Evolutionary conservation across 2,888 invertebrate genomes (phyloP), one percentile per base, ranked within the genome.

Genomic region (Iselma pallidipennis): DNA sequence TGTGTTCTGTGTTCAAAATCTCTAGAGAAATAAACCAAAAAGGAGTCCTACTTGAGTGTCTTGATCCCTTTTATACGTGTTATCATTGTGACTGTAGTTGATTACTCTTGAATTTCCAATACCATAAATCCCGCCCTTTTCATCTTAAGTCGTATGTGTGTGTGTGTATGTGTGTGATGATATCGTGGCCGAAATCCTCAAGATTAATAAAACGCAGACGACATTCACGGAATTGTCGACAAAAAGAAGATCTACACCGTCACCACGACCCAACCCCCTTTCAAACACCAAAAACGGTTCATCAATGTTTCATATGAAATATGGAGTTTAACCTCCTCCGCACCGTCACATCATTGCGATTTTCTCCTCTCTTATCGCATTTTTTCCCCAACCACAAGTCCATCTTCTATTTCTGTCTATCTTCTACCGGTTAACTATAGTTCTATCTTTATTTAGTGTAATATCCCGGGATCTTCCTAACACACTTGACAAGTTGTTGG

Each of bases 271-370:
- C 45, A 10, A 9, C 45, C 21, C 10, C 19, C 45, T 45, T 45
- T 45, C 45, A 45, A 45, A 45, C 45, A 45, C 45, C 45, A 37
- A 37, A 37, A 37, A 45, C 45, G 10, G 65, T 63, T 67, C 68
- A 70, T 70, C 67, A 68, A 70, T 67, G 51, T 67, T 70, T 61
- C 62, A 70, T 63, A 54, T 49, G 59, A 55, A 26, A 14, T 21
- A 33, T 26, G 28, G 60, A 52, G 45, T 50, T 57, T 50, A n/a
- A n/a, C n/a, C n/a, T n/a, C n/a, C n/a, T n/a, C n/a, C n/a, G n/a
- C 53, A 45, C 58, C 52, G 16, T 37, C 55, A 42, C 51, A 50
- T 48, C 55, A 37, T 16, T 21, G 45, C 19, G 19, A 45, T 21
- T 45, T 45, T 45, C 45, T 4, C 16, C 4, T 10, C 45, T 10